Evolutionary conservation across 2,113 vertebrate species (phyloP).

Genomic region (Microcebus murinus): DNA sequence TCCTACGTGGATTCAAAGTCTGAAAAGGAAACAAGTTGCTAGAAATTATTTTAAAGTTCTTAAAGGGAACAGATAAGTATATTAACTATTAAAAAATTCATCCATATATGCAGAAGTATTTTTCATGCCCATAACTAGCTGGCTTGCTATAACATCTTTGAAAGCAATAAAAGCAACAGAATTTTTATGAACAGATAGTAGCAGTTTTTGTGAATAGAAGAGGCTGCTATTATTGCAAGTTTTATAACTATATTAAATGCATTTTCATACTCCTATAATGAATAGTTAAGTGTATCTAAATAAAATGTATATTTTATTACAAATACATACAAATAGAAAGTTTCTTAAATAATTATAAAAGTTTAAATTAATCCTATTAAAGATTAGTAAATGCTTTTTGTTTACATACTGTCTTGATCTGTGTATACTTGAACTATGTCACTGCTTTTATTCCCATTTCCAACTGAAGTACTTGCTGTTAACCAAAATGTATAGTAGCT

Average conservation of each 20-base stretch:
- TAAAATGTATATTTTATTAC: conserved; percentile 4
- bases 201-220: conserved; percentile 17
- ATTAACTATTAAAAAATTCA: background rate
- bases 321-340: conserved; percentile 1
- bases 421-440: conserved; percentile 86
- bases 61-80: background rate
- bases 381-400: conserved; percentile 32
- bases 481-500: conserved; percentile 88
- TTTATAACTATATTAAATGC: background rate
- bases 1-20: background rate
- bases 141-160: background rate
- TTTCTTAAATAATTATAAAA: background rate
- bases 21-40: conserved; percentile 35
- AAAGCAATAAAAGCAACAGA: conserved; percentile 6
- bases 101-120: background rate
- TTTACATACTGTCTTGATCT: conserved; percentile 89
- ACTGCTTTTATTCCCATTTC: conserved; percentile 89
- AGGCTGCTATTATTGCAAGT: background rate
- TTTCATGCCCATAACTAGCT: background rate
- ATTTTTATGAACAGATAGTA: background rate
- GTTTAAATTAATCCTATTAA: conserved; percentile 37
- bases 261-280: conserved; percentile 22
- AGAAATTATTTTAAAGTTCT: background rate
- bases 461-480: conserved; percentile 86
- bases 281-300: conserved; percentile 29